Conservation (phyloP, 2,888 invertebrate species). For the Campoplex capitator region DNA sequence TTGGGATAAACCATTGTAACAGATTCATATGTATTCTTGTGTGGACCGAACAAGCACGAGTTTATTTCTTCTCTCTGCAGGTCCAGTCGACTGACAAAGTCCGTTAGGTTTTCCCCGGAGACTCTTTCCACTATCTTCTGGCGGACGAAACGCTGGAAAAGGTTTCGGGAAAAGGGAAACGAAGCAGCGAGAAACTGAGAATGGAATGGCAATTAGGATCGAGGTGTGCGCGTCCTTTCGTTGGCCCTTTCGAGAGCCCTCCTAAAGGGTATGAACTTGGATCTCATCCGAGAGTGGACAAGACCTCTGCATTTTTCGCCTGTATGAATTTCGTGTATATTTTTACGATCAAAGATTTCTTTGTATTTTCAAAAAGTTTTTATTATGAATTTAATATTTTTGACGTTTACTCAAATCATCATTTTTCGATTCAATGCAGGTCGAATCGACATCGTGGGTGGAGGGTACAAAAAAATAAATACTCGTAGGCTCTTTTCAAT, state of each 20-base stretch:
- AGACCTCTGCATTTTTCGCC: neutral
- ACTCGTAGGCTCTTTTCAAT: conserved; percentile 61
- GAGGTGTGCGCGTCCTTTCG: conserved; percentile 46
- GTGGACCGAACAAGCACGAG: conserved; percentile 47
- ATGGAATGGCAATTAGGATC: conserved; percentile 69
- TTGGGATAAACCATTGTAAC: conserved; percentile 74
- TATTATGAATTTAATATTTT: neutral
- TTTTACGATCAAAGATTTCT: neutral
- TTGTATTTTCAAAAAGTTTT: no score
- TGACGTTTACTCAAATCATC: neutral
- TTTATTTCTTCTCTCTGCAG: conserved; percentile 51
- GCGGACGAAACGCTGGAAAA: conserved; percentile 29
- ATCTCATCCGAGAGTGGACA: neutral
- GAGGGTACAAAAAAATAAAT: neutral
- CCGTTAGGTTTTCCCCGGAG: conserved; percentile 48
- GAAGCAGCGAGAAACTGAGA: conserved; percentile 51
- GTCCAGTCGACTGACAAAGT: conserved; percentile 50
- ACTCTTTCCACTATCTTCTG: conserved; percentile 31
- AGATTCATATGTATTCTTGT: conserved; percentile 75
- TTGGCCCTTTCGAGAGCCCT: conserved; percentile 17
- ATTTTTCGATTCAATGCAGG: no score
- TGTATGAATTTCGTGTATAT: conserved; percentile 9
- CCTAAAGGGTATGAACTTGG: conserved; percentile 38
- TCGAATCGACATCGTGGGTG: no score
- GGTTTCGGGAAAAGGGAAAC: conserved; percentile 43